These are phyloP conservation scores for Rhagoletis zephyria DNA, from an alignment of 1,140 invertebrate species.

Conservation along the genomic window DNA sequence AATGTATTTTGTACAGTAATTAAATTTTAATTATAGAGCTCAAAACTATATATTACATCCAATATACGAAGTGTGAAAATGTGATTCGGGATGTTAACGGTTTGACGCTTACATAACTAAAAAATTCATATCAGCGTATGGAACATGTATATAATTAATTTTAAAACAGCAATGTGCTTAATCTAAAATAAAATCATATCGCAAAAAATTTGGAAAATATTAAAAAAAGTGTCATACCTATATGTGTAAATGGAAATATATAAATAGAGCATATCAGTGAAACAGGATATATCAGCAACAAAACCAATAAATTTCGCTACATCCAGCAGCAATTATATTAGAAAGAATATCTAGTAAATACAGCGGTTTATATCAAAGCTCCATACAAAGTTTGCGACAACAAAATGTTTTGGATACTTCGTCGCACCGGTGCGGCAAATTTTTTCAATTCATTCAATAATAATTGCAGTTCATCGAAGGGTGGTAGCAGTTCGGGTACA, in stretches of 20 bases:
- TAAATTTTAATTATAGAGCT: too few species aligned
- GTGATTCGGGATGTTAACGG: too few species aligned
- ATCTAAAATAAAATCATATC: too few species aligned
- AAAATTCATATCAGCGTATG: too few species aligned
- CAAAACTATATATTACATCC: too few species aligned
- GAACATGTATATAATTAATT: too few species aligned
- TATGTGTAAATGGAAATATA: background rate
- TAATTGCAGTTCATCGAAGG: slow-evolving; percentile 70
- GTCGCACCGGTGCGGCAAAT: slow-evolving; percentile 70
- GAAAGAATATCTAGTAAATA: background rate
- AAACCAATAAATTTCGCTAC: background rate
- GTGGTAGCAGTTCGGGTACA: slow-evolving; percentile 60
- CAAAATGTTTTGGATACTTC: slow-evolving; percentile 73
- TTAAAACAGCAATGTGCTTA: too few species aligned
- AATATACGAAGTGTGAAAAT: too few species aligned
- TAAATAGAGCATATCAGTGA: slow-evolving; percentile 8
- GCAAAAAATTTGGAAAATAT: too few species aligned
- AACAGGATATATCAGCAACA: background rate
- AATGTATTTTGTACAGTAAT: too few species aligned
- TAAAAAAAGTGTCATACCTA: background rate
- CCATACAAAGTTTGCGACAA: background rate
- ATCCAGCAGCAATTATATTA: background rate
- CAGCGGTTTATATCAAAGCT: background rate
- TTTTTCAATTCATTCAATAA: slow-evolving; percentile 73
- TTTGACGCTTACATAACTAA: too few species aligned